Evolutionary conservation across 1,140 invertebrate genomes (phyloP).

Genomic region (Eriocheir sinensis): DNA sequence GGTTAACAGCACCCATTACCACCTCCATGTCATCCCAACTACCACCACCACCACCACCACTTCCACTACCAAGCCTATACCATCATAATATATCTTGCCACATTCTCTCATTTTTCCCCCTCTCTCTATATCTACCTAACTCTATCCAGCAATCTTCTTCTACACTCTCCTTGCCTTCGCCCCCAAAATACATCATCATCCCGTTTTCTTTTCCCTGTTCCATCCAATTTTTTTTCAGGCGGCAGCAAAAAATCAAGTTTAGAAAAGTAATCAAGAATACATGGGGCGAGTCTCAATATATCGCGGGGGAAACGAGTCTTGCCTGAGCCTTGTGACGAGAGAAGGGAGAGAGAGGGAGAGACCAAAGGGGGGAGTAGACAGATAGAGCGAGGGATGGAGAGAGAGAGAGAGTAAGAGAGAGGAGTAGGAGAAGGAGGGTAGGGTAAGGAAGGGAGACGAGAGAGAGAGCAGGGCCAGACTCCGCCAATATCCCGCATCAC

Average conservation of each 20-base stretch:
- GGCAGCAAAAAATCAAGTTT: slow-evolving; percentile 59
- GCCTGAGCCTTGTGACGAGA: slow-evolving; percentile 49
- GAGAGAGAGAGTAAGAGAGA: too few species aligned
- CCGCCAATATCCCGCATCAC: slow-evolving; percentile 68
- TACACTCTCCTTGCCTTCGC: too few species aligned
- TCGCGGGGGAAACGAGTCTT: slow-evolving; percentile 21
- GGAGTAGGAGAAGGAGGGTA: too few species aligned
- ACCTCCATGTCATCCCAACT: too few species aligned
- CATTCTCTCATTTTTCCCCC: background rate
- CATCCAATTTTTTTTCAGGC: background rate
- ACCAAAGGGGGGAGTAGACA: too few species aligned
- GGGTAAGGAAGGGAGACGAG: too few species aligned
- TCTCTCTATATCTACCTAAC: background rate
- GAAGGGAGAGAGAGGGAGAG: too few species aligned
- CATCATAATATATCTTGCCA: background rate
- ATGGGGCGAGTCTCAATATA: slow-evolving; percentile 62
- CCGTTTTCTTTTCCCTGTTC: background rate
- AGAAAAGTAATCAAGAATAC: slow-evolving; percentile 64
- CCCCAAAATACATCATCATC: too few species aligned
- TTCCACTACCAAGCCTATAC: background rate
- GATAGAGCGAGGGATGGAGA: too few species aligned
- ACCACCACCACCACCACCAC: background rate
- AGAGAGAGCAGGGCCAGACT: slow-evolving; percentile 42
- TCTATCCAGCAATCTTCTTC: background rate
- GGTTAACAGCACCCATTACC: background rate